Percentiles rank a stretch among this genome's conserved stretches.
These are phyloP conservation scores for Monodelphis domestica DNA, from an alignment of 2,797 vertebrate species.

Conservation along the genomic window DNA sequence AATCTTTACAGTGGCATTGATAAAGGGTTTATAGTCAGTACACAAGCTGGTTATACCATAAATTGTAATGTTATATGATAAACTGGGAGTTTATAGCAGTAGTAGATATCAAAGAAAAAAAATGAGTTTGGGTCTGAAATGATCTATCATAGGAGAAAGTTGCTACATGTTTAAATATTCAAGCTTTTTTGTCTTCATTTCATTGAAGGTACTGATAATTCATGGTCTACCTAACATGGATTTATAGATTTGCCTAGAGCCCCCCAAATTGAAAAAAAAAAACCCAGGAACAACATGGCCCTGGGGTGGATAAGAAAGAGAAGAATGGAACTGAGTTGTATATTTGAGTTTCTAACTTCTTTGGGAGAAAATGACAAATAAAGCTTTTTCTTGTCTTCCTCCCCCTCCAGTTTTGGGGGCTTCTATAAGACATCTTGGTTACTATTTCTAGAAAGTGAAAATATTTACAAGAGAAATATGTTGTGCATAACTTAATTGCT, in stretches of 20 bases:
- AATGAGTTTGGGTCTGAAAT: conserved; percentile 84
- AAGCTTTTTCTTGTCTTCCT: conserved; percentile 36
- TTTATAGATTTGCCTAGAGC: conserved; percentile 85
- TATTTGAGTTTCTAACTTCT: conserved; percentile 74
- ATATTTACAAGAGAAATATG: conserved; percentile 85
- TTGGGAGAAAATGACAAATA: conserved; percentile 77
- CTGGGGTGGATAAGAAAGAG: conserved; percentile 63
- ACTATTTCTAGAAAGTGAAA: conserved; percentile 82
- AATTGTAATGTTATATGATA: conserved; percentile 91
- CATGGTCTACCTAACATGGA: conserved; percentile 80
- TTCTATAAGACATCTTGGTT: conserved; percentile 81
- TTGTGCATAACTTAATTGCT: conserved; percentile 86
- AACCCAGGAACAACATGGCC: conserved; percentile 71
- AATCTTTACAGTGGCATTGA: conserved; percentile 89
- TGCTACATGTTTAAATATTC: conserved; percentile 86
- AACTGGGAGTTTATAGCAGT: conserved; percentile 87
- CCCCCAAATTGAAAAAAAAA: conserved; percentile 69
- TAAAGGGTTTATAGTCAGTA: conserved; percentile 88
- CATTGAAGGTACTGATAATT: conserved; percentile 84
- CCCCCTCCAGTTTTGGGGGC: neutral
- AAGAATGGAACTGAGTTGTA: conserved; percentile 82
- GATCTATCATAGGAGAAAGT: conserved; percentile 83
- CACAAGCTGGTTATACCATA: conserved; percentile 89
- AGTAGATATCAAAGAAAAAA: conserved; percentile 86
- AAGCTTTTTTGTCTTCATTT: conserved; percentile 87